These are phyloP conservation scores for Acanthiza pusilla DNA, from an alignment of 2,797 vertebrate genomes.

Conservation along the genomic window DNA sequence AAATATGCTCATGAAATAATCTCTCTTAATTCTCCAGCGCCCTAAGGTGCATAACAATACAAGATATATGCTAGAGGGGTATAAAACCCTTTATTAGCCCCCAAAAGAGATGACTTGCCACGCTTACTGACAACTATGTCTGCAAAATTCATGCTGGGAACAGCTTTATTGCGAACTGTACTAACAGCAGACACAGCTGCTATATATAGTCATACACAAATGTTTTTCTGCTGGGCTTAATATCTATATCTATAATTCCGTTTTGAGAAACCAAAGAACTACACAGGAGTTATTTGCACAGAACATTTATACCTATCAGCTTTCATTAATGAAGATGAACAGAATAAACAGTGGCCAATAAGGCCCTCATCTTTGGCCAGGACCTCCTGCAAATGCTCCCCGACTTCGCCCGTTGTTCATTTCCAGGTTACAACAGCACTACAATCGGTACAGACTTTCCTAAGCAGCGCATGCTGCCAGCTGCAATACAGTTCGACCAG, in stretches of 20 bases:
- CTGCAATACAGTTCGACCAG: too few relatives aligned
- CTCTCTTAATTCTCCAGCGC: not conserved
- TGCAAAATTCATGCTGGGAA: not conserved
- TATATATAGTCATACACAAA: not conserved
- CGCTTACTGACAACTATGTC: not conserved
- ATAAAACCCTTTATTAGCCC: not conserved
- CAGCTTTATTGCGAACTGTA: not conserved
- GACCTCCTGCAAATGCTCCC: not conserved
- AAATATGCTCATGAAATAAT: not conserved
- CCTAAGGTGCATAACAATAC: not conserved
- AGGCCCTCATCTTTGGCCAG: not conserved
- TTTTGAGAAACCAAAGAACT: not conserved
- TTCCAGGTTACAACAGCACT: not conserved
- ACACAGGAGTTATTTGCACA: not conserved
- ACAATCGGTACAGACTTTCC: too few relatives aligned
- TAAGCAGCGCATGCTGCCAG: rapidly evolving
- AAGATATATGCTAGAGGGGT: not conserved
- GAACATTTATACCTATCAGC: not conserved
- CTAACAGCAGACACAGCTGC: rapidly evolving
- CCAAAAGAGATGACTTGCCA: not conserved
- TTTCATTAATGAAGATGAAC: not conserved
- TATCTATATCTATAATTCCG: not conserved
- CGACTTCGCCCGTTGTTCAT: rapidly evolving
- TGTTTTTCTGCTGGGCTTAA: not conserved
- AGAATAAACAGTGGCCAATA: not conserved